These are phyloP conservation scores for Latrodectus elegans DNA, from an alignment of 2,888 invertebrate genomes.

Conservation along the genomic window DNA sequence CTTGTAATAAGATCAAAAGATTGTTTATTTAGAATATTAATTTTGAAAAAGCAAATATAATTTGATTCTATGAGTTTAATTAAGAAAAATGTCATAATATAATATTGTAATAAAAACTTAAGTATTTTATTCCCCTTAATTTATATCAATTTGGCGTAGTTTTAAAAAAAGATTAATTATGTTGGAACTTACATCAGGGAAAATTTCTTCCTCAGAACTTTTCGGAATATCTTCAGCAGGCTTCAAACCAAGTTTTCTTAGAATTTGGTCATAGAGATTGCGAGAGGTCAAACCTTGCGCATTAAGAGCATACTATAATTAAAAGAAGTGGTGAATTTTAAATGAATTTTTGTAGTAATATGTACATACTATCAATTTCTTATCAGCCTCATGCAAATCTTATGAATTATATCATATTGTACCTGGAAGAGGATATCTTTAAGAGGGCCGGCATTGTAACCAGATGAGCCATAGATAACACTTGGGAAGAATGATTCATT, in stretches of 20 bases:
- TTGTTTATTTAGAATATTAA: too few species aligned
- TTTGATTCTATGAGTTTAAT: too few species aligned
- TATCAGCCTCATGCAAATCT: too few species aligned
- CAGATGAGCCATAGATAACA: slow-evolving; percentile 16
- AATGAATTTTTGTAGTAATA: background rate
- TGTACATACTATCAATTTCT: too few species aligned
- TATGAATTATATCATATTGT: background rate
- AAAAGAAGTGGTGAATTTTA: background rate
- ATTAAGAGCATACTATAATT: slow-evolving; percentile 28
- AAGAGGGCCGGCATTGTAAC: slow-evolving; percentile 25
- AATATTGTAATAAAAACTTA: background rate
- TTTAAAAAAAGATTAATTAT: background rate
- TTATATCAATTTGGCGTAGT: background rate
- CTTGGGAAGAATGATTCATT: slow-evolving; percentile 47
- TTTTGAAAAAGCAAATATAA: too few species aligned
- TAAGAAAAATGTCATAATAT: too few species aligned
- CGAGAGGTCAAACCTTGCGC: slow-evolving; percentile 19
- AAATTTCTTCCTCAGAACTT: background rate
- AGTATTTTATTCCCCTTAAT: background rate
- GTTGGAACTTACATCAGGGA: slow-evolving; percentile 17
- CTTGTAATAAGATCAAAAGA: too few species aligned
- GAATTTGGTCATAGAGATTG: slow-evolving; percentile 1
- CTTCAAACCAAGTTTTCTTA: background rate
- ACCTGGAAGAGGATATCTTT: slow-evolving; percentile 28
- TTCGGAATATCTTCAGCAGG: slow-evolving; percentile 28